Evolutionary conservation across 64 coral and sea anemone species (phyloP).

Genomic region (Dendrophyllia cribrosa): DNA sequence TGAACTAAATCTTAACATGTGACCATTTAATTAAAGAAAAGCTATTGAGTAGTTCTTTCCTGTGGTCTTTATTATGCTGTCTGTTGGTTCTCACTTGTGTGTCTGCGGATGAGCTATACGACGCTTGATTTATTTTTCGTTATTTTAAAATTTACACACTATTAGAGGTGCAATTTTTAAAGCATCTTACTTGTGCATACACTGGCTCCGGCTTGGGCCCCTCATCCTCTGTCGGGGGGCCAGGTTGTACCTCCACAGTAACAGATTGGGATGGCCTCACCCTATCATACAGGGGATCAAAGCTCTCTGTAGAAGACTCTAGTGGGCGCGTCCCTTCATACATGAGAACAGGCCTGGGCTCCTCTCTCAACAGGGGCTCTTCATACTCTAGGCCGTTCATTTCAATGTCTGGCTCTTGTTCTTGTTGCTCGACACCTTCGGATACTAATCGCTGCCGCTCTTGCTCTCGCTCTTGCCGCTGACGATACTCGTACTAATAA

Average conservation of each 20-base stretch:
- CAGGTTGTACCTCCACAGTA: slow-evolving; percentile 5
- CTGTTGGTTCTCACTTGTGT: no score
- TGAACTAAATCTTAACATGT: no score
- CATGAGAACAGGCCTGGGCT: neutral
- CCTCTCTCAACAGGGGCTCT: neutral
- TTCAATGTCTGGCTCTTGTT: slow-evolving; percentile 16
- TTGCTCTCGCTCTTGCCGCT: neutral
- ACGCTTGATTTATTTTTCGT: no score
- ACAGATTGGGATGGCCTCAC: slow-evolving; percentile 2
- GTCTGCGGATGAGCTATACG: no score
- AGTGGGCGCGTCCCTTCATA: neutral
- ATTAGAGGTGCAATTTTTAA: neutral
- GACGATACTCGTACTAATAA: neutral
- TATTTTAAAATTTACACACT: no score
- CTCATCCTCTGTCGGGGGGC: neutral
- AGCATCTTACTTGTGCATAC: slow-evolving; percentile 39
- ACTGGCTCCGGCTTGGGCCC: slow-evolving; percentile 38
- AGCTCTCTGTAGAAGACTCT: slow-evolving; percentile 21
- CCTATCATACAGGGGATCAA: slow-evolving; percentile 68
- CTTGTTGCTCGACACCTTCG: slow-evolving; percentile 6
- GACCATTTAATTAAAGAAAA: no score
- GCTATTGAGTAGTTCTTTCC: no score
- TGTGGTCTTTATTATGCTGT: no score
- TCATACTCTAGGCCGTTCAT: neutral
- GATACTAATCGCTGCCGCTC: slow-evolving; percentile 1